Conservation (phyloP, 2,113 vertebrate genomes). For the Syrrhaptes paradoxus region DNA sequence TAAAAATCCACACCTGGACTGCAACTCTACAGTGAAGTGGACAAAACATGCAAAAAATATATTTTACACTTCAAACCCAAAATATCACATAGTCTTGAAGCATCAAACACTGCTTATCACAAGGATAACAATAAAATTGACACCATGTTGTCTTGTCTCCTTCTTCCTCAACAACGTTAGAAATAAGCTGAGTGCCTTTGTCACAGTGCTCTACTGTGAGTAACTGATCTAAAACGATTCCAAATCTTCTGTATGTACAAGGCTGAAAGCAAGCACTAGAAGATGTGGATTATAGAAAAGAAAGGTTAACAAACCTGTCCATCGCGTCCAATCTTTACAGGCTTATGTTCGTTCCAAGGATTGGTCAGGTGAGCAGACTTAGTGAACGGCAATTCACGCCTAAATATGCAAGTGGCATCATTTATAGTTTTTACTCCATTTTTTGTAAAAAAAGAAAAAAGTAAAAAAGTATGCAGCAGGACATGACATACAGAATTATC, state of each 20-base stretch:
- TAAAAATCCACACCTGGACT: neutral
- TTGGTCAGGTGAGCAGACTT: slow-evolving; percentile 96
- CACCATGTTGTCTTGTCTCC: neutral
- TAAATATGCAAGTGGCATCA: slow-evolving; percentile 70
- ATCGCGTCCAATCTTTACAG: slow-evolving; percentile 97
- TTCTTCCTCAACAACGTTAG: neutral
- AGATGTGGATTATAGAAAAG: neutral
- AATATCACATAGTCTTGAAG: neutral
- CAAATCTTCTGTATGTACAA: neutral
- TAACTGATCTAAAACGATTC: neutral
- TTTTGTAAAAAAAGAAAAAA: neutral
- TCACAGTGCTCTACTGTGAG: neutral
- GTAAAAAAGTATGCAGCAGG: neutral
- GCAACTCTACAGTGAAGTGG: neutral
- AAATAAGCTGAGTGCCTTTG: neutral
- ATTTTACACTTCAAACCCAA: neutral
- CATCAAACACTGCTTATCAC: neutral
- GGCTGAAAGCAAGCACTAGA: neutral
- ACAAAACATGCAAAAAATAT: neutral
- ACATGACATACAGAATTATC: neutral
- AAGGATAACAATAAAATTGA: neutral
- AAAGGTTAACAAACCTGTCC: slow-evolving; percentile 87
- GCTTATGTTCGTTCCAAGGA: slow-evolving; percentile 98
- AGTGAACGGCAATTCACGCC: slow-evolving; percentile 95
- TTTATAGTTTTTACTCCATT: neutral